These are phyloP conservation scores for Athene noctua DNA, from an alignment of 2,113 vertebrate genomes.

Conservation along the genomic window DNA sequence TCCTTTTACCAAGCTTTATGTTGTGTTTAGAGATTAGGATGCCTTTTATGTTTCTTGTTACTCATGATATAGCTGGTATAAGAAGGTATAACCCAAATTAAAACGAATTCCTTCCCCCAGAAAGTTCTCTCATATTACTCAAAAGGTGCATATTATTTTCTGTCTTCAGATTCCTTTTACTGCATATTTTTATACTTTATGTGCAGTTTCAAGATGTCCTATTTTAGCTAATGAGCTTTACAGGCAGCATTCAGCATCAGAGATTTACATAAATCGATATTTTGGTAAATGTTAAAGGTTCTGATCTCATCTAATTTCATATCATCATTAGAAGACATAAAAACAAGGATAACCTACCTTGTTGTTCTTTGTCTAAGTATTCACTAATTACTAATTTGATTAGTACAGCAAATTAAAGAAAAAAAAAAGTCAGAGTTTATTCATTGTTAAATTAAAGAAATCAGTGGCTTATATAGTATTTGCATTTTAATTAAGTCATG, in stretches of 20 bases:
- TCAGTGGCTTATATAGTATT: constrained; percentile 20
- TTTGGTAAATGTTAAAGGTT: neutral
- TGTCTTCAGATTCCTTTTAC: neutral
- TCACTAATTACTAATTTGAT: constrained; percentile 44
- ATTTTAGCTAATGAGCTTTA: neutral
- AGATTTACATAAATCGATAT: neutral
- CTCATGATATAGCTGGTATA: neutral
- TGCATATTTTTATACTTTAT: neutral
- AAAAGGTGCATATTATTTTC: neutral
- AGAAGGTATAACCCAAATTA: neutral
- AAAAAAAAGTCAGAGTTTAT: constrained; percentile 12
- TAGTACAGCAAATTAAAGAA: constrained; percentile 23
- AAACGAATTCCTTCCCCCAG: neutral
- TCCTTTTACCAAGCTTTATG: neutral
- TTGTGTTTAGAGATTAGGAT: neutral
- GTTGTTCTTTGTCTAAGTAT: constrained; percentile 1
- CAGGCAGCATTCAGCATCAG: neutral
- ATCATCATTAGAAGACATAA: neutral
- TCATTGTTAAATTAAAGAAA: constrained; percentile 25
- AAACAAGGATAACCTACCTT: neutral
- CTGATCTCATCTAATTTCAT: neutral
- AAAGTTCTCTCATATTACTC: neutral
- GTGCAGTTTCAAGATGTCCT: neutral
- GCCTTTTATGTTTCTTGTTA: neutral
- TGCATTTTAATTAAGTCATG: constrained; percentile 41